phyloP scores from a whole-genome alignment of 1,140 invertebrate species.

The Drosophila nasuta region DNA sequence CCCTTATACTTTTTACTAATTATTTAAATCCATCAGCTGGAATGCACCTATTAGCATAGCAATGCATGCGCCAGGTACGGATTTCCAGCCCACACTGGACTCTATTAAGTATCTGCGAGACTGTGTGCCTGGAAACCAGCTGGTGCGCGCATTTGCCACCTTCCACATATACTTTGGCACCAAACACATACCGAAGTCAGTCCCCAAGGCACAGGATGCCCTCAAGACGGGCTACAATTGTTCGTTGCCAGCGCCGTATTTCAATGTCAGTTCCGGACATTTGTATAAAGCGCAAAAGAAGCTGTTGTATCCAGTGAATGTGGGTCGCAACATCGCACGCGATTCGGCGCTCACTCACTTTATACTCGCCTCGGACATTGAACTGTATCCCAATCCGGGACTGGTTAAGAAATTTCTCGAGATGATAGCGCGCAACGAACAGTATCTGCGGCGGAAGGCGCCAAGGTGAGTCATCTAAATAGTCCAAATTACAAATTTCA shows the following conservation, averaged over 20 bases:
- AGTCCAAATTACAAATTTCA: neutral
- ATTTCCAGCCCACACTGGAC: slow-evolving; percentile 88
- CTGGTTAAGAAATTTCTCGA: slow-evolving; percentile 91
- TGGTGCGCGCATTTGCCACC: slow-evolving; percentile 91
- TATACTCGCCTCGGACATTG: slow-evolving; percentile 94
- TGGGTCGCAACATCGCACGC: slow-evolving; percentile 93
- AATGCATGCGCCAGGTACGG: slow-evolving; percentile 91
- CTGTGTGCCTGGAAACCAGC: slow-evolving; percentile 87
- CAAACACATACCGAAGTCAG: slow-evolving; percentile 92
- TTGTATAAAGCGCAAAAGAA: slow-evolving; percentile 93
- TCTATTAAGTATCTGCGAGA: slow-evolving; percentile 89
- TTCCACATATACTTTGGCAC: slow-evolving; percentile 95
- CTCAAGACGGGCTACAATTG: slow-evolving; percentile 89
- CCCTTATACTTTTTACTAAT: neutral
- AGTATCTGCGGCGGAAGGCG: slow-evolving; percentile 86
- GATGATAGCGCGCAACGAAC: slow-evolving; percentile 91
- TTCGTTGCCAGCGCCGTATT: slow-evolving; percentile 88
- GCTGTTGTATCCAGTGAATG: slow-evolving; percentile 94
- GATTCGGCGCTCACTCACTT: slow-evolving; percentile 93
- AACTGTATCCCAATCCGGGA: slow-evolving; percentile 93
- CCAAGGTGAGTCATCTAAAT: slow-evolving; percentile 67
- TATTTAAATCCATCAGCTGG: slow-evolving; percentile 85
- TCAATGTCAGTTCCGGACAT: slow-evolving; percentile 87
- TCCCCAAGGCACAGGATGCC: slow-evolving; percentile 88
- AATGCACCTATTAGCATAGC: slow-evolving; percentile 90